A percentile compares a stretch with the other conserved stretches of the same genome.
These are phyloP conservation scores for Liopterus haemorrhoidalis DNA, from an alignment of 2,888 invertebrate genomes.

Conservation along the genomic window DNA sequence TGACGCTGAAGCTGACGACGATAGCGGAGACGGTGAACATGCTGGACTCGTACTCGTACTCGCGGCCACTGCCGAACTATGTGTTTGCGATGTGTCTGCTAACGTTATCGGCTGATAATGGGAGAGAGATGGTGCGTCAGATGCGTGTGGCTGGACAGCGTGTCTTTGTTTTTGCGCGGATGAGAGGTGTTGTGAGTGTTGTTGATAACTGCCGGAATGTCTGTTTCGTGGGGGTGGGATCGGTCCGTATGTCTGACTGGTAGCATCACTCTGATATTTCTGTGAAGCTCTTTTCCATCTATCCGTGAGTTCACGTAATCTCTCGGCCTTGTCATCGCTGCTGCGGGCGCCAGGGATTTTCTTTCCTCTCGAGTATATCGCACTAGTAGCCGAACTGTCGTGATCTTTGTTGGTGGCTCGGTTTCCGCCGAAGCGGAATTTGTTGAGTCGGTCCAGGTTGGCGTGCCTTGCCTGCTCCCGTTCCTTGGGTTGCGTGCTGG, in stretches of 20 bases:
- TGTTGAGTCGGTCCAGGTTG: conserved; percentile 78
- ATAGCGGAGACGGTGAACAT: conserved; percentile 33
- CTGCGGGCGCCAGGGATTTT: conserved; percentile 36
- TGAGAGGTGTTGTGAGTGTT: neutral
- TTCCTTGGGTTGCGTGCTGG: too few species aligned
- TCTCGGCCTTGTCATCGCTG: conserved; percentile 62
- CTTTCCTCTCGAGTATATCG: conserved; percentile 24
- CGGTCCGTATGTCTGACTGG: conserved; percentile 40
- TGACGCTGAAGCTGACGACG: conserved; percentile 47
- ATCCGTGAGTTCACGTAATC: conserved; percentile 70
- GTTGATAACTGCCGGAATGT: neutral
- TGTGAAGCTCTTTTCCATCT: conserved; percentile 56
- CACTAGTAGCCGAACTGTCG: neutral
- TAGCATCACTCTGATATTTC: conserved; percentile 35
- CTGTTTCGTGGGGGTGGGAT: conserved; percentile 33
- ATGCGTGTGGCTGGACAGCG: too few species aligned
- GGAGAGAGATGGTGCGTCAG: too few species aligned
- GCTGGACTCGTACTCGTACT: too few species aligned
- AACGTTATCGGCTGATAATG: too few species aligned
- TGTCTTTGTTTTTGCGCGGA: neutral
- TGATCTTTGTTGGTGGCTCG: conserved; percentile 35
- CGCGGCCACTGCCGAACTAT: too few species aligned
- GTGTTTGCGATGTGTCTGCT: too few species aligned
- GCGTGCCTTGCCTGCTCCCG: conserved; percentile 48
- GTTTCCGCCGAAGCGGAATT: conserved; percentile 64